Conservation (phyloP, 2,888 invertebrate genomes). For the Dione juno region DNA sequence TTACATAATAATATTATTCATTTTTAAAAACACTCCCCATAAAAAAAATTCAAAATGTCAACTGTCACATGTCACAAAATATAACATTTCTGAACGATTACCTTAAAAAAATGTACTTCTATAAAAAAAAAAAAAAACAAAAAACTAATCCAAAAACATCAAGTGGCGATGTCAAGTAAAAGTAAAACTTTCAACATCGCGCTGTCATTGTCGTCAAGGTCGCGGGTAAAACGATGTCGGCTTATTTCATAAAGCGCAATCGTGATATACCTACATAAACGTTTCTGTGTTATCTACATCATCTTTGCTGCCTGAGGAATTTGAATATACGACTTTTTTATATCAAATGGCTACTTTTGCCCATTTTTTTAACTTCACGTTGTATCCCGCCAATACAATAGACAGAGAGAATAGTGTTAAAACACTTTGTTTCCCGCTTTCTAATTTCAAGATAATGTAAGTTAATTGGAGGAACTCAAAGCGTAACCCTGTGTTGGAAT, state of each 20-base stretch:
- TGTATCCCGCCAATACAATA: too few relatives aligned
- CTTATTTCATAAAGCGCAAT: conserved; percentile 6
- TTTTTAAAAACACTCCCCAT: too few relatives aligned
- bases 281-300: not conserved
- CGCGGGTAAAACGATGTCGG: not conserved
- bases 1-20: too few relatives aligned
- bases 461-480: not conserved
- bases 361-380: too few relatives aligned
- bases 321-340: not conserved
- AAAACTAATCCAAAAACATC: not conserved
- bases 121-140: not conserved
- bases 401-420: too few relatives aligned
- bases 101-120: not conserved
- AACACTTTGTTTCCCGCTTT: too few relatives aligned
- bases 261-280: not conserved
- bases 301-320: not conserved
- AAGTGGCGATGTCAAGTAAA: too few relatives aligned
- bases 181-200: conserved; percentile 2
- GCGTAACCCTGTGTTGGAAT: not conserved
- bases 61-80: too few relatives aligned
- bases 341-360: not conserved
- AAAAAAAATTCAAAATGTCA: too few relatives aligned
- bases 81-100: too few relatives aligned
- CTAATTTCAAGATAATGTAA: too few relatives aligned
- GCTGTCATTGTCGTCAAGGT: not conserved